These are phyloP conservation scores for Sympetrum striolatum DNA, from an alignment of 2,888 invertebrate species.

Conservation along the genomic window DNA sequence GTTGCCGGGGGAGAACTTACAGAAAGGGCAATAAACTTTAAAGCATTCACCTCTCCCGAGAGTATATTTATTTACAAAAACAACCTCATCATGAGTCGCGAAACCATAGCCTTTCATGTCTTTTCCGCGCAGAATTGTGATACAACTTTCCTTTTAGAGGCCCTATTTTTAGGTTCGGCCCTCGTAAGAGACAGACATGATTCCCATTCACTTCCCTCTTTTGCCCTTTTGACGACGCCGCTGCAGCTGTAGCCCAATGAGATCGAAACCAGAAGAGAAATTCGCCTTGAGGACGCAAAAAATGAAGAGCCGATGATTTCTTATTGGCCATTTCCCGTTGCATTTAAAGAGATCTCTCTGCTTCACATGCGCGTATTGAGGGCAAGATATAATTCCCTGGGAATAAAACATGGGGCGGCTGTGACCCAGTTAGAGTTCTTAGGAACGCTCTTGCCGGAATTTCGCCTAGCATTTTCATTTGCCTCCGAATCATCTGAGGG, in stretches of 20 bases:
- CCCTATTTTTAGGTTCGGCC: background rate
- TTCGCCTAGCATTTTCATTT: background rate
- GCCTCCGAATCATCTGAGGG: background rate
- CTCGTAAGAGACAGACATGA: background rate
- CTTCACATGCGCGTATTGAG: background rate
- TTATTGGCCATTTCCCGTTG: slow-evolving; percentile 18
- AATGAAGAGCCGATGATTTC: background rate
- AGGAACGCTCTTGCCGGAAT: background rate
- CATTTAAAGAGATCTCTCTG: background rate
- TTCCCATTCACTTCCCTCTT: background rate
- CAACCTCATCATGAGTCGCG: no score
- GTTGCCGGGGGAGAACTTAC: no score
- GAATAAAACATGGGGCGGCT: background rate
- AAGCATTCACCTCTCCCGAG: no score
- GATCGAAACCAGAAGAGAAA: slow-evolving; percentile 9
- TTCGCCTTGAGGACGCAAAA: slow-evolving; percentile 14
- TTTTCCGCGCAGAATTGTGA: background rate
- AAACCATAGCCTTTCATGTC: no score
- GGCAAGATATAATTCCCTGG: slow-evolving; percentile 7
- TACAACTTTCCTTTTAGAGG: background rate
- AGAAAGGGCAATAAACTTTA: no score
- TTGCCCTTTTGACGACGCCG: background rate
- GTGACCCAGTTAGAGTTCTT: background rate
- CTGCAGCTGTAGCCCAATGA: background rate
- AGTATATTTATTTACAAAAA: no score